phyloP scores from a whole-genome alignment of 1,140 invertebrate species.

The Chironomus striatipennis region DNA sequence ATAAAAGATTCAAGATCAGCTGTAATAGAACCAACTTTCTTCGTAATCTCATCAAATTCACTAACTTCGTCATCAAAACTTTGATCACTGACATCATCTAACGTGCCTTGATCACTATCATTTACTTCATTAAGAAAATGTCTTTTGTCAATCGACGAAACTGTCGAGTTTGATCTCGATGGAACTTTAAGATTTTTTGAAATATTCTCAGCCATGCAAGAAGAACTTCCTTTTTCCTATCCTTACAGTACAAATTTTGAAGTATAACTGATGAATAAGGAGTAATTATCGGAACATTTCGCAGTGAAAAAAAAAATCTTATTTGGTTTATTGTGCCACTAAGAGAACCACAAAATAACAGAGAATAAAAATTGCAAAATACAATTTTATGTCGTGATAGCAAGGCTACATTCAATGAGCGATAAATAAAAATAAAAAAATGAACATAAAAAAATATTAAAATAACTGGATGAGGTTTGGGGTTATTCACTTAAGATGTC shows the following conservation, averaged over 20 bases:
- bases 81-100: background rate
- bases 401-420: background rate
- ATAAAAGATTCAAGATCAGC: background rate
- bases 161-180: background rate
- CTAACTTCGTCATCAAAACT: background rate
- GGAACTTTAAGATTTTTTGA: background rate
- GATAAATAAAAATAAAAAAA: background rate
- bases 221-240: background rate
- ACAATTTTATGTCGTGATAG: background rate
- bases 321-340: background rate
- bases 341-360: background rate
- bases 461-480: background rate
- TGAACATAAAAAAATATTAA: background rate
- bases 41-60: background rate
- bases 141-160: background rate
- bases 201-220: background rate
- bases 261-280: background rate
- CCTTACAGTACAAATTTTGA: slow-evolving; percentile 8
- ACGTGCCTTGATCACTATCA: background rate
- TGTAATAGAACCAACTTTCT: background rate
- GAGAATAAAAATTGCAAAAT: background rate
- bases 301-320: background rate
- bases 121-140: background rate
- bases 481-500: too few species aligned
- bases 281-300: background rate